A percentile compares a stretch with the other conserved stretches of the same genome.
phyloP scores from a whole-genome alignment of 2,113 vertebrate genomes.

The Apodemus speciosus region DNA sequence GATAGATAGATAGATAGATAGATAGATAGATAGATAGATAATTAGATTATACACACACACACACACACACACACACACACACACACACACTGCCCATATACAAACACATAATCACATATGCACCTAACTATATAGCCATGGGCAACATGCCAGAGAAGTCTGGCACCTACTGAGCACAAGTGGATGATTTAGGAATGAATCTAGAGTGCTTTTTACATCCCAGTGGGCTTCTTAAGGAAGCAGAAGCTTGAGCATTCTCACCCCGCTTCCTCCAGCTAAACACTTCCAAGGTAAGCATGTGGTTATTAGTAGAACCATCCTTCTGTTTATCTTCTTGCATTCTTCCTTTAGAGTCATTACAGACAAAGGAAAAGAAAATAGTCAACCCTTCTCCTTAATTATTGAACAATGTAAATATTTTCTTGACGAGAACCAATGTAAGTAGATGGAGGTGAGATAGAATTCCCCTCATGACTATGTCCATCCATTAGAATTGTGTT shows the following conservation, averaged over 20 bases:
- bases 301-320: constrained; percentile 52
- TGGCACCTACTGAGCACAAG: not conserved
- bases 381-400: constrained; percentile 76
- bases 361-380: constrained; percentile 73
- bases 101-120: not conserved
- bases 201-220: not conserved
- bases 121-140: not conserved
- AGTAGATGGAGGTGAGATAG: constrained; percentile 70
- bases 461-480: constrained; percentile 51
- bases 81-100: not conserved
- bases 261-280: constrained; percentile 4
- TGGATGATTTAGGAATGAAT: not conserved
- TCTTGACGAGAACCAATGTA: constrained; percentile 73
- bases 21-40: no score
- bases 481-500: constrained; percentile 67
- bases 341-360: constrained; percentile 62
- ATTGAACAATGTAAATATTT: constrained; percentile 77
- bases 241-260: not conserved
- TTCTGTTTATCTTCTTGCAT: constrained; percentile 53
- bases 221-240: not conserved
- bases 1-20: no score
- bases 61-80: not conserved
- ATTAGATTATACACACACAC: not conserved
- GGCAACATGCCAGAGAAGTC: not conserved
- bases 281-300: not conserved